Conservation (phyloP, 2,113 vertebrate species). For the Hyaena hyaena region DNA sequence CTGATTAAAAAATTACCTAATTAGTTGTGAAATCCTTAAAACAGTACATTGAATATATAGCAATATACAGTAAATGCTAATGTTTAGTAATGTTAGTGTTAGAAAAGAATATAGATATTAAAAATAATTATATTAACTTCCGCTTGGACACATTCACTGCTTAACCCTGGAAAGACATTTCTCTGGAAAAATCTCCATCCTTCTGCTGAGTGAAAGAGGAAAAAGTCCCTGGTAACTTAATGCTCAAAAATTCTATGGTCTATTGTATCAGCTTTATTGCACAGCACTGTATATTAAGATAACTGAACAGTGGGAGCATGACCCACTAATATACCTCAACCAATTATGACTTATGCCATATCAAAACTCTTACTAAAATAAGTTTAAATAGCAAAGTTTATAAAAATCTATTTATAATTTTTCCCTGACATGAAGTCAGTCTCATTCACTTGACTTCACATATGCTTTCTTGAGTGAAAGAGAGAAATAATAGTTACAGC, state of each 20-base stretch:
- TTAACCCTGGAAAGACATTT: neutral
- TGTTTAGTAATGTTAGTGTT: neutral
- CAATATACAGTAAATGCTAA: neutral
- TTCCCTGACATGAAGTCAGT: neutral
- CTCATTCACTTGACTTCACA: neutral
- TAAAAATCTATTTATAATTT: neutral
- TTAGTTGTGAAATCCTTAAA: neutral
- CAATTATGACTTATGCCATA: neutral
- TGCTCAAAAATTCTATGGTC: neutral
- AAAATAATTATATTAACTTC: neutral
- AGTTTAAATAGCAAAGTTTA: neutral
- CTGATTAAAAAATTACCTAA: neutral
- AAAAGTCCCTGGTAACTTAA: neutral
- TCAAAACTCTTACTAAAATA: neutral
- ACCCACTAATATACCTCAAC: neutral
- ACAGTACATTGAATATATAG: neutral
- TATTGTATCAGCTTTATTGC: neutral
- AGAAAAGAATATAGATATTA: neutral
- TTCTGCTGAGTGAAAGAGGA: neutral
- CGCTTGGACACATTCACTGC: neutral
- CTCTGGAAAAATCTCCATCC: neutral
- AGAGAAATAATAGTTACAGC: neutral
- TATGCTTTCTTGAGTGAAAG: neutral
- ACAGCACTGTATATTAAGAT: neutral
- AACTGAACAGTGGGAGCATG: neutral